Conservation (phyloP, 2,888 invertebrate species). For the Amphipyra berbera region DNA sequence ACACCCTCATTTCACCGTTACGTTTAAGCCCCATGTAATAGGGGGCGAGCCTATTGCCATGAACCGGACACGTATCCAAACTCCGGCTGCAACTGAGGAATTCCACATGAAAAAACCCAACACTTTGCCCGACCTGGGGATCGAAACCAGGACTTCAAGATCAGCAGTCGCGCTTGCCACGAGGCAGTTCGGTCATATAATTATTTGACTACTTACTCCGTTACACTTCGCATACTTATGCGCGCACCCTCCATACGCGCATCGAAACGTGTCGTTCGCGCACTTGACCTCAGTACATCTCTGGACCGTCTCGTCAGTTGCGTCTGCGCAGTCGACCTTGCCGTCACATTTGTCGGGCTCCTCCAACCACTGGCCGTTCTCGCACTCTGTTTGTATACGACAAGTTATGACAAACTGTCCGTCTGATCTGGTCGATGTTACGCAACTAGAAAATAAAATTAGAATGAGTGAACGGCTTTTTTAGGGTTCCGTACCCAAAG, state of each 20-base stretch:
- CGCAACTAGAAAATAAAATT: background rate
- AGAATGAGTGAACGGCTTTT: no score
- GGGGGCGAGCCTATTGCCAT: no score
- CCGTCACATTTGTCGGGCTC: background rate
- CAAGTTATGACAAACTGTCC: background rate
- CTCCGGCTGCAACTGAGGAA: no score
- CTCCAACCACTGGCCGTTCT: constrained; percentile 2
- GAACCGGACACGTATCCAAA: no score
- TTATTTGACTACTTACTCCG: background rate
- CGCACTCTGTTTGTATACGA: constrained; percentile 1
- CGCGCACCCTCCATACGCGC: constrained; percentile 6
- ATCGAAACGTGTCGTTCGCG: background rate
- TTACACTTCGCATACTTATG: background rate
- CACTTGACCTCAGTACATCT: constrained; percentile 1
- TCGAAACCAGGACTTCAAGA: no score
- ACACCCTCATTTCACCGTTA: no score
- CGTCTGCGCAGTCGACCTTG: constrained; percentile 1
- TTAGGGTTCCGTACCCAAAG: no score
- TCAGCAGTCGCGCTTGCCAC: no score
- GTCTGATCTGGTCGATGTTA: background rate
- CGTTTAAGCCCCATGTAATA: no score
- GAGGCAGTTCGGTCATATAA: no score
- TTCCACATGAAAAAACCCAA: no score
- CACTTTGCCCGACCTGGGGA: no score
- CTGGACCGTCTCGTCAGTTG: background rate